Percentiles rank a stretch among this genome's conserved stretches.
These are phyloP conservation scores for Frankliniella intonsa DNA, from an alignment of 2,888 invertebrate species.

Conservation along the genomic window DNA sequence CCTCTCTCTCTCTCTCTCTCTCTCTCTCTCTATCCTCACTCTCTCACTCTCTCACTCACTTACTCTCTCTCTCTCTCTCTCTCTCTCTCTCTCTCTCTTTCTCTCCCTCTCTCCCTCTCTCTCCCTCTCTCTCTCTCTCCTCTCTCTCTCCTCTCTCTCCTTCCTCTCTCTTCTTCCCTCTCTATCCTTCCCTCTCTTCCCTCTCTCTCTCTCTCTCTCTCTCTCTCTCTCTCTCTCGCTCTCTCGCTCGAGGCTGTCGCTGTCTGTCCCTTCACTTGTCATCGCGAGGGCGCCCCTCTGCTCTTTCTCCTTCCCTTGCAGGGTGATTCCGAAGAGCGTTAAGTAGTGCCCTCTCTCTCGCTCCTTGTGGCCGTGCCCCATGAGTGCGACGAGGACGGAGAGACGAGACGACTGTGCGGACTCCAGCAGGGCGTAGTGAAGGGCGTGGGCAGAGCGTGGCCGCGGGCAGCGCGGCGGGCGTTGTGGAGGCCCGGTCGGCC, in stretches of 20 bases:
- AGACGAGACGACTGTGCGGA: too few relatives aligned
- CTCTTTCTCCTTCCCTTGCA: neutral
- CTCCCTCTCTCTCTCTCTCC: neutral
- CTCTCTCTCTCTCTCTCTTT: neutral
- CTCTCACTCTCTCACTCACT: neutral
- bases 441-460: too few relatives aligned
- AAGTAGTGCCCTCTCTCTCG: too few relatives aligned
- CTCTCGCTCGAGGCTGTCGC: neutral
- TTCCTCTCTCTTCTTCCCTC: neutral
- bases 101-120: neutral
- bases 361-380: too few relatives aligned
- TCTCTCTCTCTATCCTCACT: neutral
- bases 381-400: too few relatives aligned
- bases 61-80: slow-evolving; percentile 12
- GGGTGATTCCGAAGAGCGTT: too few relatives aligned
- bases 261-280: neutral
- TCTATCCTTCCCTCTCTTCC: too few relatives aligned
- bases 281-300: neutral
- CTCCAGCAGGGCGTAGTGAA: too few relatives aligned
- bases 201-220: neutral
- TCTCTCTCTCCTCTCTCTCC: neutral
- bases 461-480: too few relatives aligned
- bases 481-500: too few relatives aligned
- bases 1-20: neutral
- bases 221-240: neutral